These are phyloP conservation scores for Palaemon carinicauda DNA, from an alignment of 1,140 invertebrate species.

Conservation along the genomic window DNA sequence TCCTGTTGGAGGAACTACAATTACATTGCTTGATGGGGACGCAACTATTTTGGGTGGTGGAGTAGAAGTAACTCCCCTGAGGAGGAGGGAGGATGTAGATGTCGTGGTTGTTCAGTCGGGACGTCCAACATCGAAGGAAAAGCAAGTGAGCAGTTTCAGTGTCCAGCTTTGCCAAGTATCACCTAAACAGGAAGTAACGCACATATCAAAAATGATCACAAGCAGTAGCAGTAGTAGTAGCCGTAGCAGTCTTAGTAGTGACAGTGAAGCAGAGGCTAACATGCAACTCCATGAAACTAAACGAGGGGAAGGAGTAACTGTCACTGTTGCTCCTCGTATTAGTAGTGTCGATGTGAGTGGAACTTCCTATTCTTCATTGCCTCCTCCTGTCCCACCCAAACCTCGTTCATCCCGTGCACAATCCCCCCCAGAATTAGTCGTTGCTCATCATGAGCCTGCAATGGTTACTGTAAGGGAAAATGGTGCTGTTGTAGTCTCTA, in stretches of 20 bases:
- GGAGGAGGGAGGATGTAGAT: neutral
- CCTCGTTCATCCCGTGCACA: slow-evolving; percentile 11
- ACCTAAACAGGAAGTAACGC: neutral
- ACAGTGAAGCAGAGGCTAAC: slow-evolving; percentile 37
- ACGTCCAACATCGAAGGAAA: neutral
- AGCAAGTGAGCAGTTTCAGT: slow-evolving; percentile 41
- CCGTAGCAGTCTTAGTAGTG: slow-evolving; percentile 46
- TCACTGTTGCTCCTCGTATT: slow-evolving; percentile 34
- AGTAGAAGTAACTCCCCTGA: neutral
- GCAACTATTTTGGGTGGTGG: slow-evolving; percentile 13
- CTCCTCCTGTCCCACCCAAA: slow-evolving; percentile 26
- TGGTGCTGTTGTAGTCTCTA: slow-evolving; percentile 45
- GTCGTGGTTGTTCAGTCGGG: slow-evolving; percentile 37
- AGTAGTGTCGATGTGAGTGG: slow-evolving; percentile 25
- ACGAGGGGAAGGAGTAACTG: slow-evolving; percentile 21
- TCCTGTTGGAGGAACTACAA: slow-evolving; percentile 37
- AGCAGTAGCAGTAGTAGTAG: slow-evolving; percentile 50
- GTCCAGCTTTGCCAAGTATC: slow-evolving; percentile 44
- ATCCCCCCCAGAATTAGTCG: slow-evolving; percentile 33
- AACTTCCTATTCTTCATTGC: neutral
- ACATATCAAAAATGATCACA: neutral
- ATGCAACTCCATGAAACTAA: neutral
- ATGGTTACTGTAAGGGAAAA: slow-evolving; percentile 52
- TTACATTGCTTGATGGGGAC: slow-evolving; percentile 47
- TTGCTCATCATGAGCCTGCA: slow-evolving; percentile 14